phyloP scores from a whole-genome alignment of 2,797 vertebrate genomes.

The Sibirionetta formosa region DNA sequence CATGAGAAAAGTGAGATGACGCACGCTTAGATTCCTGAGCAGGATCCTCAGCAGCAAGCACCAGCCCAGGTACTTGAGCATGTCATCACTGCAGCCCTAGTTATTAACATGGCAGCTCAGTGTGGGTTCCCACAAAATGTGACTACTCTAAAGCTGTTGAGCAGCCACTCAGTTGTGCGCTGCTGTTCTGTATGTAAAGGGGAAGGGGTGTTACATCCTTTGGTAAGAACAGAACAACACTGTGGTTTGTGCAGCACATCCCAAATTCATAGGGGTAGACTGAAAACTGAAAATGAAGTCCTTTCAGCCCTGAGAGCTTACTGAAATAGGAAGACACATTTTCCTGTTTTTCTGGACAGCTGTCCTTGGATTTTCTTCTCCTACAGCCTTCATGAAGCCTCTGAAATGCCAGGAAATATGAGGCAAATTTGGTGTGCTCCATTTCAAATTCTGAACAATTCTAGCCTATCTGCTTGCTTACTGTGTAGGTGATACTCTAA shows the following conservation, averaged over 20 bases:
- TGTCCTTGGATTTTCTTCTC: neutral
- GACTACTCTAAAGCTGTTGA: neutral
- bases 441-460: neutral
- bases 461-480: neutral
- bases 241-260: neutral
- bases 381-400: neutral
- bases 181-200: neutral
- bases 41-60: neutral
- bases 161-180: neutral
- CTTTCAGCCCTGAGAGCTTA: neutral
- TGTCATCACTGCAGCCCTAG: neutral
- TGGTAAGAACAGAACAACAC: neutral
- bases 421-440: neutral
- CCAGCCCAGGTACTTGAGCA: neutral
- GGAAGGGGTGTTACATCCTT: neutral
- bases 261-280: neutral
- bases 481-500: neutral
- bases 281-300: neutral
- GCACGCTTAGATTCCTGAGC: neutral
- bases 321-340: neutral
- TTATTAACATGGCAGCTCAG: neutral
- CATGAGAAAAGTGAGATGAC: neutral
- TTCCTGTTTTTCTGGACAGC: neutral
- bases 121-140: neutral
- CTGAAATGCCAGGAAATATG: neutral